Percentiles rank a stretch among this genome's conserved stretches.
These are phyloP conservation scores for Amphiprion clarkii DNA, from an alignment of 2,797 vertebrate species.

Conservation along the genomic window DNA sequence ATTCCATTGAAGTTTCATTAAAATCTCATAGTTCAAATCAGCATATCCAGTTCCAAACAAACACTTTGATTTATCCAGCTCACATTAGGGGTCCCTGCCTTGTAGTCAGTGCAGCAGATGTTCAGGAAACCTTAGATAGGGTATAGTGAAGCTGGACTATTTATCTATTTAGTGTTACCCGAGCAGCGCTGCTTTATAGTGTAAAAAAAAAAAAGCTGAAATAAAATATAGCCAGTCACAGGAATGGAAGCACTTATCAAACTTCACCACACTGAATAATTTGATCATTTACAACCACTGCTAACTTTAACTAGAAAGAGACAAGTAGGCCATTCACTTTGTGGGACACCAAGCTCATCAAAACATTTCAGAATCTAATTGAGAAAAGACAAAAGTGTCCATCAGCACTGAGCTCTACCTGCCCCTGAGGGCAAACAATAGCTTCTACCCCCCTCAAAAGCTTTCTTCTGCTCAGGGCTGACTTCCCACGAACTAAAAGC, in stretches of 20 bases:
- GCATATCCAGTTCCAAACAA: constrained; percentile 19
- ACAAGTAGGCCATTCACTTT: background rate
- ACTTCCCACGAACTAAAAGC: constrained; percentile 82
- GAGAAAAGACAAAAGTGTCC: constrained; percentile 77
- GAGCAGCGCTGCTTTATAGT: background rate
- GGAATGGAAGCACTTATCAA: background rate
- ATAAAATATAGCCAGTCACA: background rate
- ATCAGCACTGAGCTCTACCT: constrained; percentile 74
- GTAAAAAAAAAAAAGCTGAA: background rate
- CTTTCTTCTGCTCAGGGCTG: constrained; percentile 68
- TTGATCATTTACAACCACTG: background rate
- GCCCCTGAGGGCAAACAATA: constrained; percentile 77
- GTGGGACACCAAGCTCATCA: constrained; percentile 57
- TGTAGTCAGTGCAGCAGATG: constrained; percentile 60
- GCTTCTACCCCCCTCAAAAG: constrained; percentile 56
- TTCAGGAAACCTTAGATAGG: constrained; percentile 58
- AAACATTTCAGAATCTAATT: constrained; percentile 69
- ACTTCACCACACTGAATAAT: background rate
- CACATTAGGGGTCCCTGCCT: constrained; percentile 30
- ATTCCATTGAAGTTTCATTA: constrained; percentile 1
- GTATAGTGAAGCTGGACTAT: constrained; percentile 6
- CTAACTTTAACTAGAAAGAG: background rate
- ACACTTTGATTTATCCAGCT: constrained; percentile 34
- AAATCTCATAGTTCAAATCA: background rate
- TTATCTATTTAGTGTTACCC: constrained; percentile 15